phyloP scores from a whole-genome alignment of 2,888 invertebrate genomes.

The Portevinia maculata region DNA sequence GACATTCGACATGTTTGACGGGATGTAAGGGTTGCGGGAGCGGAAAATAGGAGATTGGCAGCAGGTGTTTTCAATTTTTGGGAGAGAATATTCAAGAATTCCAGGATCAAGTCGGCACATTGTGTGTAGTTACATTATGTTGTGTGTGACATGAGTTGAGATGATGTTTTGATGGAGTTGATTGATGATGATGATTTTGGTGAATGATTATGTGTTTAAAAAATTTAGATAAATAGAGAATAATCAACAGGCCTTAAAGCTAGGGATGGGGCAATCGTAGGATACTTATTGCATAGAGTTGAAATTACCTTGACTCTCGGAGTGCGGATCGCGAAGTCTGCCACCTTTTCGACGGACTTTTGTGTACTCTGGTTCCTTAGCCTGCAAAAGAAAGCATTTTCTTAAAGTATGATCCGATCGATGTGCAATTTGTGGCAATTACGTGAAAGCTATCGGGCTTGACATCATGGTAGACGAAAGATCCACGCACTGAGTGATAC shows the following conservation, averaged over 20 bases:
- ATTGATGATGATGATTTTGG: constrained; percentile 50
- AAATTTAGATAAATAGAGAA: constrained; percentile 74
- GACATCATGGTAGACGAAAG: constrained; percentile 95
- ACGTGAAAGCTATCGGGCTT: constrained; percentile 85
- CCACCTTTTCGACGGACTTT: constrained; percentile 93
- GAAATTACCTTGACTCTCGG: constrained; percentile 90
- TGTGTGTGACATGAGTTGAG: constrained; percentile 35
- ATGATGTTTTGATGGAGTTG: constrained; percentile 30
- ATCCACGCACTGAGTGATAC: constrained; percentile 92
- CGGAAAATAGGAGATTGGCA: neutral
- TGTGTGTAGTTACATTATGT: constrained; percentile 27
- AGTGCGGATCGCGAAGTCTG: constrained; percentile 90
- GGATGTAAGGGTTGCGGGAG: constrained; percentile 43
- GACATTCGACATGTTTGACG: constrained; percentile 71
- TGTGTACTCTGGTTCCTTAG: constrained; percentile 91
- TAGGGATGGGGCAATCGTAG: constrained; percentile 66
- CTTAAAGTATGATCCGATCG: neutral
- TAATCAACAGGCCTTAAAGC: constrained; percentile 71
- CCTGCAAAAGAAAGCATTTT: constrained; percentile 75
- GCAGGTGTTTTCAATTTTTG: neutral
- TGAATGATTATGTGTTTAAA: constrained; percentile 70
- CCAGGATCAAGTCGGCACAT: constrained; percentile 20
- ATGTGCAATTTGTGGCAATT: constrained; percentile 64
- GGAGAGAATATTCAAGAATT: constrained; percentile 3
- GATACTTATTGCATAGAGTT: constrained; percentile 64